Evolutionary conservation across 1,140 invertebrate species (phyloP).

Genomic region (Anadara kagoshimensis): DNA sequence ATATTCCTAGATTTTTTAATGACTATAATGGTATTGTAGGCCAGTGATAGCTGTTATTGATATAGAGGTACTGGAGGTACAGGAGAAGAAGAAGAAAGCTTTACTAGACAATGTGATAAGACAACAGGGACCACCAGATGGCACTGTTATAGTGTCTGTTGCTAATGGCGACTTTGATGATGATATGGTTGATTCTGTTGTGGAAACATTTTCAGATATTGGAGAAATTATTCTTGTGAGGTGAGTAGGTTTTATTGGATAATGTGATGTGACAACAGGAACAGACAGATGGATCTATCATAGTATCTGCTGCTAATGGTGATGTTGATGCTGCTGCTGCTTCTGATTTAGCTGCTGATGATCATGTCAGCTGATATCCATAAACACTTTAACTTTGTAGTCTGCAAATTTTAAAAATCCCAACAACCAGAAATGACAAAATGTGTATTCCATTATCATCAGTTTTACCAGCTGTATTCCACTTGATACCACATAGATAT

Average conservation of each 20-base stretch:
- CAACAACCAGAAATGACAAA: no score
- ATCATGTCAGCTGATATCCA: neutral
- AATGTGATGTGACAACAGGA: no score
- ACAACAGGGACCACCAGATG: slow-evolving; percentile 94
- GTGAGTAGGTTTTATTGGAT: slow-evolving; percentile 37
- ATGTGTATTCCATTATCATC: no score
- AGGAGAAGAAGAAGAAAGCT: slow-evolving; percentile 82
- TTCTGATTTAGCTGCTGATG: no score
- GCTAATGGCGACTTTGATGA: slow-evolving; percentile 64
- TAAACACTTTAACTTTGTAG: neutral
- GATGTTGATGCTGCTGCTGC: no score
- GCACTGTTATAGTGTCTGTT: slow-evolving; percentile 89
- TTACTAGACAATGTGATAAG: slow-evolving; percentile 90
- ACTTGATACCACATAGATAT: no score
- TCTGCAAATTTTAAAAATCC: no score
- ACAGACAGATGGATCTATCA: no score
- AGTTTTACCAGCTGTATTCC: no score
- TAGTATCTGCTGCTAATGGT: no score
- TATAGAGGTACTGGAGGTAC: slow-evolving; percentile 87
- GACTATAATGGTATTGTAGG: slow-evolving; percentile 50
- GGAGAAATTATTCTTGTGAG: slow-evolving; percentile 89
- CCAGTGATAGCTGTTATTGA: slow-evolving; percentile 94
- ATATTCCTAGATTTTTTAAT: no score
- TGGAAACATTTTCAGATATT: slow-evolving; percentile 84
- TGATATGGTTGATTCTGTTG: slow-evolving; percentile 82